Evolutionary conservation across 2,797 vertebrate genomes (phyloP).

Genomic region (Etheostoma nigrum): DNA sequence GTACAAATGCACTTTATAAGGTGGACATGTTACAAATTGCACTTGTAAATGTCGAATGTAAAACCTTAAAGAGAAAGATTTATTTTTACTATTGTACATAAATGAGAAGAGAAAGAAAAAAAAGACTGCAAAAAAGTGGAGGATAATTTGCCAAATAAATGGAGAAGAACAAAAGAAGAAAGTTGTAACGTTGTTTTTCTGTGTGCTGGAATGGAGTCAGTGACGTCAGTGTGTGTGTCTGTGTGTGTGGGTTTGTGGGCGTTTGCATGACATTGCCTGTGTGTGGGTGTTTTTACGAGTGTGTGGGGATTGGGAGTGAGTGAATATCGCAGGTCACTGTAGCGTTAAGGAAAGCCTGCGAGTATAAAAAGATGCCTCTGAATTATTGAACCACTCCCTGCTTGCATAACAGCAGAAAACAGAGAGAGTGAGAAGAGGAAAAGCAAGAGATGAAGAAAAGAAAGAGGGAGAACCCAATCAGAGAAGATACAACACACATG

Average conservation of each 20-base stretch:
- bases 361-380: constrained; percentile 52
- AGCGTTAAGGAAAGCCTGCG: constrained; percentile 54
- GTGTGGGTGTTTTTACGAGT: constrained; percentile 8
- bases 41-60: constrained; percentile 94
- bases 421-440: background rate
- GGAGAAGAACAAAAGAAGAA: constrained; percentile 52
- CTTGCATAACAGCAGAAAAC: constrained; percentile 66
- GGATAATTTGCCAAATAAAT: constrained; percentile 85
- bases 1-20: constrained; percentile 88
- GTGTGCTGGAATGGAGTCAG: constrained; percentile 7
- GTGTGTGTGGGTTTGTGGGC: constrained; percentile 36
- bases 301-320: constrained; percentile 1
- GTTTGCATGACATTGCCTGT: background rate
- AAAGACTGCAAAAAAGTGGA: constrained; percentile 48
- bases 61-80: constrained; percentile 89
- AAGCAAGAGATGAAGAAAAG: background rate
- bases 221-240: constrained; percentile 27
- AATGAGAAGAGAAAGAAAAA: constrained; percentile 61
- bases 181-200: constrained; percentile 23
- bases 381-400: constrained; percentile 78
- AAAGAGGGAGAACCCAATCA: background rate
- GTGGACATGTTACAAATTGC: constrained; percentile 89
- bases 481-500: background rate
- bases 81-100: constrained; percentile 96
- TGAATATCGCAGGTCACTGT: constrained; percentile 52